Conservation (phyloP, 2,113 vertebrate genomes). For the Oryzias celebensis region DNA sequence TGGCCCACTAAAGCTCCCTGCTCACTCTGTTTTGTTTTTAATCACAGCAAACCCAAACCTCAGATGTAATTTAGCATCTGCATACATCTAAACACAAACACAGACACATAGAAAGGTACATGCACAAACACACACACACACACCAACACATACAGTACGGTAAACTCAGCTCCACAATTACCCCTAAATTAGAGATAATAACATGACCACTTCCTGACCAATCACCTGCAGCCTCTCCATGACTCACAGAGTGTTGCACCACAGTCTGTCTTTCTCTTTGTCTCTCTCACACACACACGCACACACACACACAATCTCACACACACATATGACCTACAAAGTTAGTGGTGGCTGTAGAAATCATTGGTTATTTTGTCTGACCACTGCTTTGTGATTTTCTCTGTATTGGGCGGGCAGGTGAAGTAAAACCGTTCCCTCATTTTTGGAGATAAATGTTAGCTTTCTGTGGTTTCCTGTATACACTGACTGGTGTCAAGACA, state of each 20-base stretch:
- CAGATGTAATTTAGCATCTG: slow-evolving; percentile 70
- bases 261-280: slow-evolving; percentile 18
- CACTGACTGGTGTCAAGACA: slow-evolving; percentile 47
- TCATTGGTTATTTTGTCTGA: slow-evolving; percentile 62
- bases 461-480: slow-evolving; percentile 71
- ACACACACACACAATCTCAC: slow-evolving; percentile 30
- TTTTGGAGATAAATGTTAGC: slow-evolving; percentile 76
- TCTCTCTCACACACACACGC: slow-evolving; percentile 23
- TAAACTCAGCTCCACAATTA: slow-evolving; percentile 70
- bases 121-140: slow-evolving; percentile 42
- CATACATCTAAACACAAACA: slow-evolving; percentile 76
- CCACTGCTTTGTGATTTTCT: slow-evolving; percentile 60
- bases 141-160: slow-evolving; percentile 59
- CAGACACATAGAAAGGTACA: slow-evolving; percentile 66
- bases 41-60: slow-evolving; percentile 70
- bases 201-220: slow-evolving; percentile 78
- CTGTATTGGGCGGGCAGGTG: slow-evolving; percentile 63
- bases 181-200: slow-evolving; percentile 77
- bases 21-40: slow-evolving; percentile 76
- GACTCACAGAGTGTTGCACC: slow-evolving; percentile 56
- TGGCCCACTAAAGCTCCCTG: slow-evolving; percentile 63
- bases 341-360: slow-evolving; percentile 64
- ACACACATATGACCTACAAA: slow-evolving; percentile 54
- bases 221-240: slow-evolving; percentile 72
- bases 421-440: slow-evolving; percentile 62